Base-by-base conservation (phyloP, 2,888 invertebrate species). In the Colletes collaris region DNA sequence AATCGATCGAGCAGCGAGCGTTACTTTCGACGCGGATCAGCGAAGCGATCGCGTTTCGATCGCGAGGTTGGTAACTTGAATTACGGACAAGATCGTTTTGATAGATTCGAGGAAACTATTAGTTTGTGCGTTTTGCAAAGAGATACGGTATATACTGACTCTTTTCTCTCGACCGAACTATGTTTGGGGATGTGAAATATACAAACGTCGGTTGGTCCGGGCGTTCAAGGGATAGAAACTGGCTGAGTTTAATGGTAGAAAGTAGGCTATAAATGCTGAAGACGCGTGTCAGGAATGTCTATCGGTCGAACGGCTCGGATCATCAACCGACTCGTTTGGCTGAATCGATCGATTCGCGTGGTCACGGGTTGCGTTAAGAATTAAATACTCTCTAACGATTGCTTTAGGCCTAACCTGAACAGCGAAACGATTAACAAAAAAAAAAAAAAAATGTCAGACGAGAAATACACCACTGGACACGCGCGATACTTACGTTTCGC, bases 291-390 rank as follows among this genome's bases (percentile, higher is more conserved):
- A 1, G 37, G 66, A 74, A 37, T 81, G 83, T 89, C 87, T 87
- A 86, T 86, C 87, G 82, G 83, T 89, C 88, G 86, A 81, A 87
- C 86, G 76, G 82, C 83, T 86, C 83, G 88, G 89, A 89, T 62
- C 49, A 19, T 19, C 62, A 16, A 59, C 56, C 55, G 55, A 44
- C 44, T 46, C 8, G 44, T 27, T 62, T 35, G 70, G 55, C 62
- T 68, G 49, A 60, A 71, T 62, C n/a, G n/a, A 35, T 62, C 40
- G 13, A 58, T 37, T 35, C 27, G 46, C 65, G 53, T 7, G 46
- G 27, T 50, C 11, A 7, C 40, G n/a, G 16, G 19, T 13, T 27
- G 7, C 40, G 10, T 37, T 40, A 13, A 27, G 37, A 40, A 40
- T 58, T 11, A n/a, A 44, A 16, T 11, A 60, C n/a, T 11, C 60